phyloP scores from a whole-genome alignment of 1,140 invertebrate species.

The Drosophila willistoni region DNA sequence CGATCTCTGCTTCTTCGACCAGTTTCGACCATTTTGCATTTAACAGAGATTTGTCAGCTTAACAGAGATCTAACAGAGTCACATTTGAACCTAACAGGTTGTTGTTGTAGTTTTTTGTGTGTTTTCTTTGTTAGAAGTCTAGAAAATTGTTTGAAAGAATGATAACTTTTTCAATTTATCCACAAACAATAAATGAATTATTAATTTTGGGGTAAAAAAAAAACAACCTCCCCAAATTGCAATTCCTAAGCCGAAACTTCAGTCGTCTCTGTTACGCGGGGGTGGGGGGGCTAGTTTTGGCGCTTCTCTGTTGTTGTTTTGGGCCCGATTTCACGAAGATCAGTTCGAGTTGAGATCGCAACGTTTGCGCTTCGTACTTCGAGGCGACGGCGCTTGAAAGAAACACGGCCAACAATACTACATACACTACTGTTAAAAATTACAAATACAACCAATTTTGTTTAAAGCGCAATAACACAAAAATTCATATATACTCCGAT shows the following conservation, averaged over 20 bases:
- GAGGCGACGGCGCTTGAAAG: conserved; percentile 23
- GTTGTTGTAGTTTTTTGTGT: background rate
- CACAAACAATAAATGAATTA: too few species aligned
- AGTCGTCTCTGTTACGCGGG: background rate
- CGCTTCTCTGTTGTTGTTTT: background rate
- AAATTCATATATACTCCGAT: conserved; percentile 53
- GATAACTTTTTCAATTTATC: too few species aligned
- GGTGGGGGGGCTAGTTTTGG: background rate
- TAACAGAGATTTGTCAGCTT: background rate
- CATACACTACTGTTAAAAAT: conserved; percentile 31
- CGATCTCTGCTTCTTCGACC: conserved; percentile 50
- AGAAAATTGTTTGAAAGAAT: too few species aligned
- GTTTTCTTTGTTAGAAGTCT: too few species aligned
- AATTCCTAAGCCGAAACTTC: too few species aligned
- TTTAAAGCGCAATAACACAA: conserved; percentile 42
- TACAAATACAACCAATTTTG: conserved; percentile 25
- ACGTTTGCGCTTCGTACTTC: conserved; percentile 22
- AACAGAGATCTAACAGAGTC: background rate
- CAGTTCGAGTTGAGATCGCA: conserved; percentile 69
- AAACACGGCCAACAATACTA: conserved; percentile 27
- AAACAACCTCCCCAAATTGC: too few species aligned
- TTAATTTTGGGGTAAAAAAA: too few species aligned
- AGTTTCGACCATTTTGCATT: conserved; percentile 47
- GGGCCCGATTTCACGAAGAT: conserved; percentile 27
- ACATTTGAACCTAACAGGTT: background rate